Percentiles rank a stretch among this genome's conserved stretches.
These are phyloP conservation scores for Phacellophora camtschatica DNA, from an alignment of 30 jellyfish, hydroid and myxozoan genomes.

Conservation along the genomic window DNA sequence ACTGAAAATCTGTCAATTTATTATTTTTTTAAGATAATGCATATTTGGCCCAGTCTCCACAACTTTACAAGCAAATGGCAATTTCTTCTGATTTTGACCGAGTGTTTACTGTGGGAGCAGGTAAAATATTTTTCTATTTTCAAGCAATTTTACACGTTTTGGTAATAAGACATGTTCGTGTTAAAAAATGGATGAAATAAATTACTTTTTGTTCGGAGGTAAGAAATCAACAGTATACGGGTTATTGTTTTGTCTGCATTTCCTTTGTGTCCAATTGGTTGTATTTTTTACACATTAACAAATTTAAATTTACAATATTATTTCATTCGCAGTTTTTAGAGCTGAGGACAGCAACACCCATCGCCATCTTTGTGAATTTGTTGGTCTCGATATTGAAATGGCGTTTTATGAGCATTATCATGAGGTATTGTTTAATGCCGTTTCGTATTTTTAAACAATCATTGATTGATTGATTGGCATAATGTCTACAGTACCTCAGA, in stretches of 20 bases:
- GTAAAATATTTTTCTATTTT: background rate
- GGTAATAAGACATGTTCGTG: too few relatives aligned
- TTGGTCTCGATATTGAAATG: constrained; percentile 99
- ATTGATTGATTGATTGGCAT: too few relatives aligned
- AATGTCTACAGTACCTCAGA: too few relatives aligned
- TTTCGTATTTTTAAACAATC: too few relatives aligned
- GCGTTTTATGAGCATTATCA: constrained; percentile 98
- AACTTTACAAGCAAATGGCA: constrained; percentile 98
- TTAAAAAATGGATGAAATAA: too few relatives aligned
- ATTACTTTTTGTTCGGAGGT: too few relatives aligned
- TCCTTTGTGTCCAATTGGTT: too few relatives aligned
- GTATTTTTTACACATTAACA: too few relatives aligned
- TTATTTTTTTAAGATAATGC: constrained; percentile 82
- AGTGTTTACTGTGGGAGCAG: constrained; percentile 98
- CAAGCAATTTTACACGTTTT: background rate
- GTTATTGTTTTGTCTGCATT: too few relatives aligned
- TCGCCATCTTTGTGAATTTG: constrained; percentile 99
- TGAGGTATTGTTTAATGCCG: constrained; percentile 91
- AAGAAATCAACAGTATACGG: too few relatives aligned
- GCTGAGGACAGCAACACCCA: constrained; percentile 99
- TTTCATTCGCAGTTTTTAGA: constrained; percentile 84
- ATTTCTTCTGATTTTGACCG: constrained; percentile 97
- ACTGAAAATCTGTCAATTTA: too few relatives aligned
- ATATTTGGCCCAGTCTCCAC: constrained; percentile 99
- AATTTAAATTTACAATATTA: too few relatives aligned